These are phyloP conservation scores for Pristionchus japonicus DNA, from an alignment of 2,888 invertebrate genomes.

Conservation along the genomic window DNA sequence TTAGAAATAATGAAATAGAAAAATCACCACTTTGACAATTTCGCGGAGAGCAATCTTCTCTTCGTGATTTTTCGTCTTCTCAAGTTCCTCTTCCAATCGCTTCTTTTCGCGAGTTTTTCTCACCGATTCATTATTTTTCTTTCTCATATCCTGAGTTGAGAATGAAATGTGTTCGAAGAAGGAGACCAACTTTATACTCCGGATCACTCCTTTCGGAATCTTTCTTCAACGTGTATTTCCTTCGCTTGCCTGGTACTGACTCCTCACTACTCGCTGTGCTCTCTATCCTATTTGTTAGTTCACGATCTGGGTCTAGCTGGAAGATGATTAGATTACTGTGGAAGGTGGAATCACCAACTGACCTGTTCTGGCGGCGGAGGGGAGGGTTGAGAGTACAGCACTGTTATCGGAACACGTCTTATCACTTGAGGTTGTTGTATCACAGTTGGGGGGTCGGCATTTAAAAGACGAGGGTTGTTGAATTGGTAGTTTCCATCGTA, in stretches of 20 bases:
- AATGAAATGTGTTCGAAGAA: neutral
- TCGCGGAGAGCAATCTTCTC: neutral
- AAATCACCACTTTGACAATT: neutral
- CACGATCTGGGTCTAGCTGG: neutral
- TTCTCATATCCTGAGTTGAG: conserved; percentile 8
- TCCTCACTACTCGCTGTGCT: neutral
- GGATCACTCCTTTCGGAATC: conserved; percentile 32
- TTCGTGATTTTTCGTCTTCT: neutral
- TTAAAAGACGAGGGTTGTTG: neutral
- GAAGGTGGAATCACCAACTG: neutral
- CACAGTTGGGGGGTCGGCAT: too few species aligned
- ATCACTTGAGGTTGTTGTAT: neutral
- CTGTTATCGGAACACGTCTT: conserved; percentile 8
- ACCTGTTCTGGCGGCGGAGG: neutral
- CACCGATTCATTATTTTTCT: conserved; percentile 16
- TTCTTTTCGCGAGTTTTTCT: conserved; percentile 1
- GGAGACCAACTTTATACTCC: neutral
- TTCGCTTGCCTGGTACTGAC: neutral
- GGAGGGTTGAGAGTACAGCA: neutral
- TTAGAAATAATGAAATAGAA: neutral
- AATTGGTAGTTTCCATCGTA: neutral
- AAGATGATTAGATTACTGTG: neutral
- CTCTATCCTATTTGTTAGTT: neutral
- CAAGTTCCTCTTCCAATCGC: neutral
- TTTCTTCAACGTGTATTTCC: conserved; percentile 15